Base-by-base conservation (phyloP, 2,797 vertebrate genomes). In the Malurus leucopterus region DNA sequence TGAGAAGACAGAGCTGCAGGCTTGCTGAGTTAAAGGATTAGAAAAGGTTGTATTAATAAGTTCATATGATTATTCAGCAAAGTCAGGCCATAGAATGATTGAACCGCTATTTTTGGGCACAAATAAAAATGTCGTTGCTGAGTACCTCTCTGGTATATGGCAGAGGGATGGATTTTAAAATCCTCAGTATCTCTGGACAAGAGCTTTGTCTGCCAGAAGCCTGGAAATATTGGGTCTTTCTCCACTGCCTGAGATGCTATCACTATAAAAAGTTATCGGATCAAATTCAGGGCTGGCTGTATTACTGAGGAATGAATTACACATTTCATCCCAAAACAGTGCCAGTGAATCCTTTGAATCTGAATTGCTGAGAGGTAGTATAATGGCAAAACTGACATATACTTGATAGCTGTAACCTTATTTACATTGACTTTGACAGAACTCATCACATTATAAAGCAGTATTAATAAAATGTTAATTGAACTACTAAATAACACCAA, bases 391-490 rank as follows among this genome's bases (percentile, higher is more conserved):
- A 63, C 50, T 94, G 93, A 95, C 77, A 88, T n/a, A 41, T 23
- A 69, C 62, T 92, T 83, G 92, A 95, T 95, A 93, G 71, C 87
- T 93, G 90, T 88, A 76, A 63, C 79, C 95, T 95, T 96, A 95
- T 95, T 97, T 96, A 93, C 57, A 92, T 74, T 46, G 76, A 43
- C 71, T 71, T 53, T 89, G 91, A 88, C 80, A 91, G 89, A 93
- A 79, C 78, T 90, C 74, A 72, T 93, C 72, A 69, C 90, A 26
- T 84, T 78, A 88, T 73, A 88, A 84, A 69, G 29, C 40, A 51
- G 54, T 68, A 91, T 95, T 96, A 95, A 94, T 71, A 89, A 70
- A 55, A 57, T 47, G 18, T 78, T 94, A 95, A 93, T 92, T 91
- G 86, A 92, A 77, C 50, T 65, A 86, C 54, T 76, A 91, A 94